Conservation (phyloP, 2,888 invertebrate species). For the Aphelenchoides bicaudatus region DNA sequence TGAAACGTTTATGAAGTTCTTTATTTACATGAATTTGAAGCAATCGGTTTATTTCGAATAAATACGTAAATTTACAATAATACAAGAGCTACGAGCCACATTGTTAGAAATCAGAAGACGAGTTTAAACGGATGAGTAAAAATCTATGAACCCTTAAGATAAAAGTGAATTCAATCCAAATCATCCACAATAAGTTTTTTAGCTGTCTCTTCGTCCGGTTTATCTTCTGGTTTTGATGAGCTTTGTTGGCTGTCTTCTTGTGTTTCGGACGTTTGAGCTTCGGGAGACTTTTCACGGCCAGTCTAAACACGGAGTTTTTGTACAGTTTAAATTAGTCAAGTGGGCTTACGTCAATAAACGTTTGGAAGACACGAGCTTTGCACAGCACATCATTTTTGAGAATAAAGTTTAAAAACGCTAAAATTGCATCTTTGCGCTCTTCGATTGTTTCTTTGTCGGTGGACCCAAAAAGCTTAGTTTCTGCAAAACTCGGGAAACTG, state of each 20-base stretch:
- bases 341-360: conserved; percentile 31
- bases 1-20: no score
- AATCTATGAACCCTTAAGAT: no score
- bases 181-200: background rate
- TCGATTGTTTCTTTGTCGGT: conserved; percentile 31
- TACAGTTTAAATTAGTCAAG: background rate
- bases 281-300: conserved; percentile 21
- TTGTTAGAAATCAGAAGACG: no score
- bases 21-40: no score
- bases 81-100: no score
- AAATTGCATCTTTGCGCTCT: conserved; percentile 30
- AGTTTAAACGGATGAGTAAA: no score
- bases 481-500: conserved; percentile 33
- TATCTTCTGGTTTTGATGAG: background rate
- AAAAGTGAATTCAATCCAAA: background rate
- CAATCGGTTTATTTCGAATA: no score
- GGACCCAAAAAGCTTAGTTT: conserved; percentile 31
- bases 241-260: no score
- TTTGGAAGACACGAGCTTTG: conserved; percentile 30
- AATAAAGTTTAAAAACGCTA: conserved; percentile 36
- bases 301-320: background rate
- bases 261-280: conserved; percentile 12
- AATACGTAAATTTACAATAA: no score
- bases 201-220: background rate
- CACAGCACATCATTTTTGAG: conserved; percentile 35